Conservation (phyloP, 2,888 invertebrate species). For the Yponomeuta cagnagella region DNA sequence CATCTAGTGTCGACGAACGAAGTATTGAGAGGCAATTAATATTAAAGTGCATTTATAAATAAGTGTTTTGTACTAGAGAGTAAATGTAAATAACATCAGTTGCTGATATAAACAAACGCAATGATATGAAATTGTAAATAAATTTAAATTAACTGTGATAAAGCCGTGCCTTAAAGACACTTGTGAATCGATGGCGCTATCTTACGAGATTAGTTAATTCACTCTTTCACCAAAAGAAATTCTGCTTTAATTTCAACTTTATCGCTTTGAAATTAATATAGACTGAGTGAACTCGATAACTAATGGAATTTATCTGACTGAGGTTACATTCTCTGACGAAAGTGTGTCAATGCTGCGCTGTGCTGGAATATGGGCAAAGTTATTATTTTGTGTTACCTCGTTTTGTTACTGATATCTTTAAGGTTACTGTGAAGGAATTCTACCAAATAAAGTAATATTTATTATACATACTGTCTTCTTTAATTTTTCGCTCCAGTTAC, state of each 20-base stretch:
- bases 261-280: neutral
- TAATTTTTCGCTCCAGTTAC: neutral
- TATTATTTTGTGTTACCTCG: slow-evolving; percentile 3
- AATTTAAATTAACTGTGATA: slow-evolving; percentile 53
- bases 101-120: neutral
- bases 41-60: slow-evolving; percentile 14
- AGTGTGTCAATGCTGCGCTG: neutral
- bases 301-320: neutral
- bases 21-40: slow-evolving; percentile 18
- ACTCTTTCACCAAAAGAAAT: neutral
- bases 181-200: slow-evolving; percentile 58
- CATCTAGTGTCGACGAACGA: slow-evolving; percentile 38
- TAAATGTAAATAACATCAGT: slow-evolving; percentile 9
- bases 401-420: slow-evolving; percentile 1
- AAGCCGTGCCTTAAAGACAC: slow-evolving; percentile 61
- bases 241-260: neutral
- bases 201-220: neutral
- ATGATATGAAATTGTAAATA: slow-evolving; percentile 10
- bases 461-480: slow-evolving; percentile 20
- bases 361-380: neutral
- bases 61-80: neutral
- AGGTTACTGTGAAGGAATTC: slow-evolving; percentile 33
- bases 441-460: slow-evolving; percentile 53
- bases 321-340: neutral
- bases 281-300: neutral